A percentile compares a stretch with the other conserved stretches of the same genome.
Evolutionary conservation across 37 sponge, comb jelly and placozoan species (phyloP).

Genomic region (Spongia lamella): DNA sequence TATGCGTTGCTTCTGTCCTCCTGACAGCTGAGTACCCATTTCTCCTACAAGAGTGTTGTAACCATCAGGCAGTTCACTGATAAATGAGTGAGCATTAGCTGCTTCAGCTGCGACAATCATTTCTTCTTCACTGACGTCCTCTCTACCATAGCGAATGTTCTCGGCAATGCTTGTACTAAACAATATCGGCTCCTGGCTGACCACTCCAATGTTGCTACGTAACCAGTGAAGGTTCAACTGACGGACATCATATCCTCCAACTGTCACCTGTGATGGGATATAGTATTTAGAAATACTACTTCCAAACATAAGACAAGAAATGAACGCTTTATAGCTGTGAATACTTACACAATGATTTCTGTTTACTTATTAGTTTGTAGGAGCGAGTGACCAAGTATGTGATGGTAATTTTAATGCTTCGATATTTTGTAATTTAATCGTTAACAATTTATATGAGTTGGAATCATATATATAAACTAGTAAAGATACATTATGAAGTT

Average conservation of each 20-base stretch:
- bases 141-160: slow-evolving; percentile 78
- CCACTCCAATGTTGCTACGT: slow-evolving; percentile 74
- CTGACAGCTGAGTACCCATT: slow-evolving; percentile 70
- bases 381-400: too few relatives aligned
- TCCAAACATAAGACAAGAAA: too few relatives aligned
- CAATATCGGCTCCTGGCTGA: slow-evolving; percentile 84
- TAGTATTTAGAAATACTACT: too few relatives aligned
- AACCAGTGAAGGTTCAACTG: slow-evolving; percentile 63
- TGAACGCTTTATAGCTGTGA: too few relatives aligned
- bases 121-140: slow-evolving; percentile 50
- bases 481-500: too few relatives aligned
- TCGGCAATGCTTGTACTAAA: slow-evolving; percentile 79
- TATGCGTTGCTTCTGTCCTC: slow-evolving; percentile 80
- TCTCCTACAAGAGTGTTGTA: slow-evolving; percentile 80
- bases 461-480: too few relatives aligned
- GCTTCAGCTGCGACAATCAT: slow-evolving; percentile 55
- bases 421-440: too few relatives aligned
- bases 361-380: too few relatives aligned
- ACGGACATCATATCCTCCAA: slow-evolving; percentile 55
- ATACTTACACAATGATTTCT: too few relatives aligned
- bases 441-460: too few relatives aligned
- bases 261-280: slow-evolving; percentile 13
- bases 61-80: slow-evolving; percentile 43
- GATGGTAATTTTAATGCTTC: too few relatives aligned
- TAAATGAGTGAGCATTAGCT: slow-evolving; percentile 72